Base-by-base conservation (phyloP, 2,113 vertebrate species). In the Callopanchax toddi region DNA sequence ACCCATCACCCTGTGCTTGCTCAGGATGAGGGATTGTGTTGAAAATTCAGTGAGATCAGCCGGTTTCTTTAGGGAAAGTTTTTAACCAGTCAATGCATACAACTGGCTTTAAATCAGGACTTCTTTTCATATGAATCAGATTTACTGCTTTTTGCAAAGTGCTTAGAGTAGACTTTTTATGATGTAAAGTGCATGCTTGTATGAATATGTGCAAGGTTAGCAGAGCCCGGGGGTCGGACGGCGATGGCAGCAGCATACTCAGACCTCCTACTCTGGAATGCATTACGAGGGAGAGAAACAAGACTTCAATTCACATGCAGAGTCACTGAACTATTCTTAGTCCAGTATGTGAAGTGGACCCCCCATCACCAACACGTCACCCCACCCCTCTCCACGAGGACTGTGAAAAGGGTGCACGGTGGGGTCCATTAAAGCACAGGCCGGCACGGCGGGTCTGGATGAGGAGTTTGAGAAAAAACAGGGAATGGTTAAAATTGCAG, bases 181-280 rank as follows among this genome's bases (percentile, higher is more conserved):
- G 18, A 75, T 57, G 54, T 20, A 44, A 44, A 44, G 42, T n/a
- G n/a, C n/a, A n/a, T n/a, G n/a, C n/a, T 44, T 20, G 49, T 36
- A 43, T 76, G 39, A 52, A 21, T 42, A 42, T 71, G 62, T 60
- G 69, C 16, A 9, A 71, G 78, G 64, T 76, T 65, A 71, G 60
- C 54, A 16, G 72, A 71, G 60, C 67, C 83, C 1, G 9, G 48
- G 60, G 86, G 75, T 79, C 62, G 45, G 60, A 71, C 74, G 34
- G 64, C 81, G 82, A 85, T 83, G 81, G 78, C 86, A 18, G 64
- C 26, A 79, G 76, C 85, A 91, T 76, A 87, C 86, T 89, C 84
- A 84, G 76, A 70, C 85, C 85, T 87, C 87, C 87, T 81, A 89
- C 89, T 86, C 79, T 83, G 88, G 89, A 91, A 91, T 91, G 85